These are phyloP conservation scores for Amphiduros pacificus DNA, from an alignment of 2,888 invertebrate genomes.

Conservation along the genomic window DNA sequence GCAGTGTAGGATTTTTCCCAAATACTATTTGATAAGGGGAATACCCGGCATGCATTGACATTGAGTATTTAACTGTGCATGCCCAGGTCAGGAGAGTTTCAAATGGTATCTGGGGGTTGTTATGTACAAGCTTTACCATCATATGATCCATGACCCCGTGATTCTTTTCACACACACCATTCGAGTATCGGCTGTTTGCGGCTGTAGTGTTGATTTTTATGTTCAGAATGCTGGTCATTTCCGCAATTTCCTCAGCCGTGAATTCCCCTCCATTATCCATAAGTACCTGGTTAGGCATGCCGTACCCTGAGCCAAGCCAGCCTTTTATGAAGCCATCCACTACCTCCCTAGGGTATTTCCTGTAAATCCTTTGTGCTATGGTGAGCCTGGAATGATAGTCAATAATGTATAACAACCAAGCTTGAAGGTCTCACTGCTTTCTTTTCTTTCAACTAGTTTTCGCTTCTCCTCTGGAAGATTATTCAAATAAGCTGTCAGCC, in stretches of 20 bases:
- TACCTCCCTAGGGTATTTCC: background rate
- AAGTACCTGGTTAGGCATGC: background rate
- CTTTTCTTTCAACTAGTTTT: too few species aligned
- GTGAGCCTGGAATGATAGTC: background rate
- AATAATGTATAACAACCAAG: background rate
- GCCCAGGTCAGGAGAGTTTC: too few species aligned
- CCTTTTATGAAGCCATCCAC: background rate
- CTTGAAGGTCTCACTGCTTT: too few species aligned
- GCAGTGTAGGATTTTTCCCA: too few species aligned
- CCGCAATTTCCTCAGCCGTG: background rate
- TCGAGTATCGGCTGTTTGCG: background rate
- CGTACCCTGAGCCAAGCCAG: background rate
- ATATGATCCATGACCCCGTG: background rate
- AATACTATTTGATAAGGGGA: too few species aligned
- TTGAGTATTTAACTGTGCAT: too few species aligned
- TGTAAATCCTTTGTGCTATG: background rate
- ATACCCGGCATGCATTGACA: too few species aligned
- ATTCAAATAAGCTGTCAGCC: too few species aligned
- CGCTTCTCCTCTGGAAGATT: too few species aligned
- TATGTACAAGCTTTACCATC: background rate
- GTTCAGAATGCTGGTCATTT: background rate
- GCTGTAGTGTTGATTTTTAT: background rate
- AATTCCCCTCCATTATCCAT: background rate
- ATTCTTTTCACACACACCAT: background rate
- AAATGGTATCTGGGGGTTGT: too few species aligned